phyloP scores from a whole-genome alignment of 1,140 invertebrate genomes.

The Halyomorpha halys region DNA sequence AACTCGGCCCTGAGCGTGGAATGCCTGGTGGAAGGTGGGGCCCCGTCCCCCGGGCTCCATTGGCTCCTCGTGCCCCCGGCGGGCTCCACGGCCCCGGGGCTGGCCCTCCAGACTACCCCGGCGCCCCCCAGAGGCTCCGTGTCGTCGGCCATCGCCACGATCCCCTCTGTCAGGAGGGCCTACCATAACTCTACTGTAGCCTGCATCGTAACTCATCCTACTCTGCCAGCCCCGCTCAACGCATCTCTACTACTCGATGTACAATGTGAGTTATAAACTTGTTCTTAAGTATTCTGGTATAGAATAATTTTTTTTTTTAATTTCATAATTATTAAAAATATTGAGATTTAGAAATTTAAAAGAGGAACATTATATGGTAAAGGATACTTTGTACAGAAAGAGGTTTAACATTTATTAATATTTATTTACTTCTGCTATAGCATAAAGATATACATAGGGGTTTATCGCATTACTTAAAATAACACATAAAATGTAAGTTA shows the following conservation, averaged over 20 bases:
- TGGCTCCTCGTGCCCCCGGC: slow-evolving; percentile 50
- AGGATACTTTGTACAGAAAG: too few relatives aligned
- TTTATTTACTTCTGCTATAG: too few relatives aligned
- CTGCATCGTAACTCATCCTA: slow-evolving; percentile 60
- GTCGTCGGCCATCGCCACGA: slow-evolving; percentile 48
- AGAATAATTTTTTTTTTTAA: too few relatives aligned
- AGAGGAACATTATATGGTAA: too few relatives aligned
- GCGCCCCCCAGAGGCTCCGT: slow-evolving; percentile 32
- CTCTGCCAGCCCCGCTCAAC: slow-evolving; percentile 51
- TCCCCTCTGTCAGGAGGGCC: slow-evolving; percentile 53
- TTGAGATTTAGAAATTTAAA: too few relatives aligned
- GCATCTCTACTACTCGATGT: slow-evolving; percentile 65
- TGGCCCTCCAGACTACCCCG: slow-evolving; percentile 43
- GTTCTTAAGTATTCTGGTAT: background rate
- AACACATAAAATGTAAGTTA: too few relatives aligned
- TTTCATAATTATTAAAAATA: too few relatives aligned
- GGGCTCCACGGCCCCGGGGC: slow-evolving; percentile 23
- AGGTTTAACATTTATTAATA: too few relatives aligned
- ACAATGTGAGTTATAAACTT: slow-evolving; percentile 56
- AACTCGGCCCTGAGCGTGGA: slow-evolving; percentile 65
- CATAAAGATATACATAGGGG: too few relatives aligned
- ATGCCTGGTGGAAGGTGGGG: slow-evolving; percentile 73
- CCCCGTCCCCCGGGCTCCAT: slow-evolving; percentile 58
- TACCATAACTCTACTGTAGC: slow-evolving; percentile 65
- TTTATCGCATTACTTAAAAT: too few relatives aligned